These are phyloP conservation scores for Dolichoris vasculosae DNA, from an alignment of 1,140 invertebrate species.

Conservation along the genomic window DNA sequence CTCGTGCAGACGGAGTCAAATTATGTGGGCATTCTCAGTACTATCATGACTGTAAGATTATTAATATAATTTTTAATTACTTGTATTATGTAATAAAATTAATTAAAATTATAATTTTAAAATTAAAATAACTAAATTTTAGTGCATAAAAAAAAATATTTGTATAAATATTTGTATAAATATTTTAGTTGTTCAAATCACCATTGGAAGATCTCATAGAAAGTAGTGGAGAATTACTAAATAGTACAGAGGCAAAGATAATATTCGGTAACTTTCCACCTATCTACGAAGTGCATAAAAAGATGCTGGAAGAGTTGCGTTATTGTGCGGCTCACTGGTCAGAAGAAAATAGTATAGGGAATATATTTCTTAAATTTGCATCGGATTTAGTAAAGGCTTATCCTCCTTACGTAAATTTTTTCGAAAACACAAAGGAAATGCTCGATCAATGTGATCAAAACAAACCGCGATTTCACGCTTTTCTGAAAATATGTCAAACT, in stretches of 20 bases:
- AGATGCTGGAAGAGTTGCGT: conserved; percentile 86
- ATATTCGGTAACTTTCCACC: conserved; percentile 97
- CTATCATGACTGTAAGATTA: conserved; percentile 87
- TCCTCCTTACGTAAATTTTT: conserved; percentile 98
- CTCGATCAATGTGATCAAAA: conserved; percentile 91
- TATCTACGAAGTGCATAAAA: conserved; percentile 93
- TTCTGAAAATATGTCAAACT: conserved; percentile 95
- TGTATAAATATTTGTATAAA: not conserved
- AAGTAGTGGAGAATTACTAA: conserved; percentile 85
- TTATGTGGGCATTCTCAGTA: conserved; percentile 95
- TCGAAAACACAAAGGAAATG: conserved; percentile 96
- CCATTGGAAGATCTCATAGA: conserved; percentile 90
- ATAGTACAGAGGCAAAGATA: conserved; percentile 93
- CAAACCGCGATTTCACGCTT: conserved; percentile 97
- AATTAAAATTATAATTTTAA: not conserved
- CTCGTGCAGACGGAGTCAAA: conserved; percentile 96
- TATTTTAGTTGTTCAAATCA: conserved; percentile 90
- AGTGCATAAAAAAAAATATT: not conserved
- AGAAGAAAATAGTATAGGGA: conserved; percentile 90
- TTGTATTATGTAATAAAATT: not conserved
- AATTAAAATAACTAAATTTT: not conserved
- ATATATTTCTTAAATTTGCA: conserved; percentile 89
- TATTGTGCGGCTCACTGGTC: conserved; percentile 84
- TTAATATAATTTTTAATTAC: conserved; percentile 3
- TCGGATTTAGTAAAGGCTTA: conserved; percentile 92